Base-by-base conservation (phyloP, 2,888 invertebrate species). In the Lochmaea capreae region DNA sequence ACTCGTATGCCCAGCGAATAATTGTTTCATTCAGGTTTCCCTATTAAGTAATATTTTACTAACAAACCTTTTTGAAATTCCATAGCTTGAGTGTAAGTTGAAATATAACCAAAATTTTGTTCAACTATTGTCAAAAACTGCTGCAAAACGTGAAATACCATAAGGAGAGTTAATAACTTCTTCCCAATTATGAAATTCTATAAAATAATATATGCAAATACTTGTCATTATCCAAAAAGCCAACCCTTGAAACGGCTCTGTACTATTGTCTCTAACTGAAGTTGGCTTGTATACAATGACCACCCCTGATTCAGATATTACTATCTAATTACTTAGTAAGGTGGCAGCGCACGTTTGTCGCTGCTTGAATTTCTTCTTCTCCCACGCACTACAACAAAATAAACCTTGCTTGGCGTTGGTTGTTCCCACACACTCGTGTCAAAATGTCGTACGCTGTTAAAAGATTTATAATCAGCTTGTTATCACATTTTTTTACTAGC, bases 371-470 rank as follows among this genome's bases (percentile, higher is more conserved):
- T 70, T 74, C 46, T 74, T 68, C 75, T 12, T 22, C 78, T 70
- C 72, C 78, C 78, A 71, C 71, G 59, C 43, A 46, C 12, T 46
- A 65, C 79, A 78, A 79, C 73, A 76, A 77, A 73, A 73, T 75
- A 71, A 73, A 78, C 72, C 66, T 72, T 77, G 75, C 78, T 81
- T 77, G 43, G 62, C 62, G 62, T 63, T 63, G 62, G 67, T 65
- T 46, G 78, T 80, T 81, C 82, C 82, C 82, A 83, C 81, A 77
- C 78, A 76, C 71, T 72, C 76, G 70, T 80, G 81, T 82, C 82
- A 81, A 81, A 83, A 81, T 81, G 81, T 82, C 79, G 80, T 77
- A 74, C 70, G 73, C 77, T 77, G 81, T 78, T 81, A 80, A 82
- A 79, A 78, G 81, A 80, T 80, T 77, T 73, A 77, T 80, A 80